Conservation (phyloP, 92 coral and sea anemone species). For the Metridium senile region DNA sequence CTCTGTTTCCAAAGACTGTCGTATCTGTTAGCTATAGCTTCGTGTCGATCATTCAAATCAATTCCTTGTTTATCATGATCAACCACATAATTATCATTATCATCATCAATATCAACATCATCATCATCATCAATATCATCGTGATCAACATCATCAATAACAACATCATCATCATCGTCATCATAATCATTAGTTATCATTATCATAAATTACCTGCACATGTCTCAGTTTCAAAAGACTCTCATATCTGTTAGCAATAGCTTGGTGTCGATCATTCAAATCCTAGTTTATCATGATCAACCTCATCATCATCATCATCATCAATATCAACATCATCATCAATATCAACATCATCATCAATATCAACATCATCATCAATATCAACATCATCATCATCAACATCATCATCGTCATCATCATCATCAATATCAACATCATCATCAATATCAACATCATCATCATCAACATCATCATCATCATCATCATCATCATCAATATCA, state of each 20-base stretch:
- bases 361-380: no score
- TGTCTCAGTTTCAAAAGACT: slow-evolving; percentile 93
- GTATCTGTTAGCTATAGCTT: no score
- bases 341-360: no score
- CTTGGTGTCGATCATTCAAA: slow-evolving; percentile 67
- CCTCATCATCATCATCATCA: no score
- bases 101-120: no score
- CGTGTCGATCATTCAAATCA: slow-evolving; percentile 68
- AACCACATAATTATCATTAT: no score
- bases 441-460: no score
- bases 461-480: neutral
- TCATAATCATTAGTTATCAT: neutral
- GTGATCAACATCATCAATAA: neutral
- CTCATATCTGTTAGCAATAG: slow-evolving; percentile 83
- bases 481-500: neutral
- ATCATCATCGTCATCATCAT: no score
- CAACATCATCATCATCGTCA: neutral
- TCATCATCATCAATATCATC: neutral
- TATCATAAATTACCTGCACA: slow-evolving; percentile 71
- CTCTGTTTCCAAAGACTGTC: slow-evolving; percentile 95
- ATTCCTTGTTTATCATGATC: slow-evolving; percentile 68
- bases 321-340: no score
- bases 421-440: no score
- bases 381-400: no score
- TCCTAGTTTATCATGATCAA: slow-evolving; percentile 81